phyloP scores from a whole-genome alignment of 2,113 vertebrate genomes.

The Ciconia boyciana region DNA sequence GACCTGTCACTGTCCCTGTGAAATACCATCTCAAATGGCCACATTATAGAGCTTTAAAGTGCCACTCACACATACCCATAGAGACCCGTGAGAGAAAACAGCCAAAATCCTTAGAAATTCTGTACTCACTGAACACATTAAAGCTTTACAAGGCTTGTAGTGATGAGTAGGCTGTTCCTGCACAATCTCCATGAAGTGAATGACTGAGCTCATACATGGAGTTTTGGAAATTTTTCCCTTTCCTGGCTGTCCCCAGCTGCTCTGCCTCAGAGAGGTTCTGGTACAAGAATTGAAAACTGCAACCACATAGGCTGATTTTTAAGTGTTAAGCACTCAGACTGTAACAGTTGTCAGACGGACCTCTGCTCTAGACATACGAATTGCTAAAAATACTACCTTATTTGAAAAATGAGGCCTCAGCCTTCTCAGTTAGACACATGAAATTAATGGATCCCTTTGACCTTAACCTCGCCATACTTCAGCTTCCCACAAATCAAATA shows the following conservation, averaged over 20 bases:
- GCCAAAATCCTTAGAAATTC: neutral
- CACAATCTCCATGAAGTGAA: neutral
- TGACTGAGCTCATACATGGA: neutral
- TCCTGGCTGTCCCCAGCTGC: neutral
- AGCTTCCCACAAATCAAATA: neutral
- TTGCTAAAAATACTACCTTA: conserved; percentile 18
- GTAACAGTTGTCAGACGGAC: neutral
- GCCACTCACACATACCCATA: neutral
- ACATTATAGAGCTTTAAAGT: neutral
- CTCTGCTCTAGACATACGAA: neutral
- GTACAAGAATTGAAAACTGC: neutral
- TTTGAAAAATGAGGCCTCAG: conserved; percentile 2
- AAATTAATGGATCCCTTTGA: conserved; percentile 25
- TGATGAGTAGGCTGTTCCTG: neutral
- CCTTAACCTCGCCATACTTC: neutral
- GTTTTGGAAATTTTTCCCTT: neutral
- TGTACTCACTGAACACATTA: neutral
- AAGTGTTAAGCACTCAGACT: neutral
- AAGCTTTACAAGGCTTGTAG: neutral
- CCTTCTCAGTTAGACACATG: neutral
- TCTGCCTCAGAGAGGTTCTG: neutral
- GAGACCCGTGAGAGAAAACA: neutral
- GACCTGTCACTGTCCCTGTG: neutral
- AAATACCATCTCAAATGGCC: neutral
- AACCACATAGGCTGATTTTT: neutral